phyloP scores from a whole-genome alignment of 2,113 vertebrate species.

The Loxodonta africana region DNA sequence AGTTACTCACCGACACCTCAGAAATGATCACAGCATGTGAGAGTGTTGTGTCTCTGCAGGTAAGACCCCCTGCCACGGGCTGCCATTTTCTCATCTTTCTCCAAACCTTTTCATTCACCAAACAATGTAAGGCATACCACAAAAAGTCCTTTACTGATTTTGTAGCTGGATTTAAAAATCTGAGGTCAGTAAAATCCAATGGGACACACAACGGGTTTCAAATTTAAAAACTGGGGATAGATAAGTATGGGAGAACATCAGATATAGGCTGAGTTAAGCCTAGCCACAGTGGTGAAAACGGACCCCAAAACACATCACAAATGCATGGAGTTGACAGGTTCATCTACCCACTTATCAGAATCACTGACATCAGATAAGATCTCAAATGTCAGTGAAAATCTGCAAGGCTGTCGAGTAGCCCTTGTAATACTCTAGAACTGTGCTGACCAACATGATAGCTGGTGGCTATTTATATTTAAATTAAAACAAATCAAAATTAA shows the following conservation, averaged over 20 bases:
- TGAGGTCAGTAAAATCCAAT: constrained; percentile 45
- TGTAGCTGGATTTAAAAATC: constrained; percentile 47
- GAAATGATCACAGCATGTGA: constrained; percentile 27
- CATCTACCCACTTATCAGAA: background rate
- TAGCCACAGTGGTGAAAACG: background rate
- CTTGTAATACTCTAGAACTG: background rate
- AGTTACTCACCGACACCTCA: constrained; percentile 17
- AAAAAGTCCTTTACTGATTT: constrained; percentile 59
- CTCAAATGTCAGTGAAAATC: background rate
- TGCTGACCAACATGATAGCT: background rate
- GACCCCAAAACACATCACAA: background rate
- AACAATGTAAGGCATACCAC: constrained; percentile 29
- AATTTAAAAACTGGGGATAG: constrained; percentile 25
- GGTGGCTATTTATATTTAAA: background rate
- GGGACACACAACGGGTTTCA: background rate
- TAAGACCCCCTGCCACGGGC: constrained; percentile 41
- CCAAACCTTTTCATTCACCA: constrained; percentile 55
- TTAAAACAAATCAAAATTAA: background rate
- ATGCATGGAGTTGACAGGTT: background rate
- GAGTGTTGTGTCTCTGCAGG: constrained; percentile 17
- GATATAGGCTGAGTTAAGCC: background rate
- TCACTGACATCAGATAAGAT: background rate
- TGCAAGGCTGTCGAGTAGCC: background rate
- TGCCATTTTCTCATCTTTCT: constrained; percentile 61
- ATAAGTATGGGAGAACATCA: background rate